Percentiles rank a stretch among this genome's conserved stretches.
Evolutionary conservation across 2,797 vertebrate species (phyloP).

Genomic region (Oreochromis grahami): DNA sequence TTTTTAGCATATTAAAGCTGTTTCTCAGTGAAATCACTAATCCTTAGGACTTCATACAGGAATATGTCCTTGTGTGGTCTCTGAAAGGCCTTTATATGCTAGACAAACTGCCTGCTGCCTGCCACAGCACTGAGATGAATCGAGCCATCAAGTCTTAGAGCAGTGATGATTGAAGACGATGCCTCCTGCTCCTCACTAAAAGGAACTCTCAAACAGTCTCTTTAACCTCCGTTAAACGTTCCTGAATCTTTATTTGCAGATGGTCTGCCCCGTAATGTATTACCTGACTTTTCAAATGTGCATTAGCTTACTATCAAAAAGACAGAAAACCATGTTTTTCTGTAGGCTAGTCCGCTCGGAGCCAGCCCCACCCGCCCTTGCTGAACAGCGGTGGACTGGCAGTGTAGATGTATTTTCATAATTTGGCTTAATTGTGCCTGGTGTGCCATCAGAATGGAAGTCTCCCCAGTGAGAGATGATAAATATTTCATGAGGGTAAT

Average conservation of each 20-base stretch:
- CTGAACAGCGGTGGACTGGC: conserved; percentile 44
- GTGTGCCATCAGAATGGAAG: conserved; percentile 72
- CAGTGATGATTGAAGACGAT: conserved; percentile 53
- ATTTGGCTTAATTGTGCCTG: conserved; percentile 76
- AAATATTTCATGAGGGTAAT: conserved; percentile 75
- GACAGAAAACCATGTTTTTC: conserved; percentile 37
- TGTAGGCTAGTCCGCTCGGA: conserved; percentile 23
- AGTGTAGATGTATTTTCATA: conserved; percentile 73
- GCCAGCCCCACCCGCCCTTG: conserved; percentile 9
- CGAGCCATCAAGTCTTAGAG: conserved; percentile 34
- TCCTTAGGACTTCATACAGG: conserved; percentile 49
- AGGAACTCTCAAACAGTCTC: conserved; percentile 21
- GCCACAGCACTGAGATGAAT: conserved; percentile 45
- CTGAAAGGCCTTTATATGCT: conserved; percentile 51
- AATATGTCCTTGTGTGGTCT: conserved; percentile 60
- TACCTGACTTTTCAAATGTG: conserved; percentile 33
- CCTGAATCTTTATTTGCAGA: conserved; percentile 29
- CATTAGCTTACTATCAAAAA: conserved; percentile 27
- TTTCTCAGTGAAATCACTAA: conserved; percentile 60
- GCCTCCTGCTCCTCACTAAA: background rate
- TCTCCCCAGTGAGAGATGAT: conserved; percentile 65
- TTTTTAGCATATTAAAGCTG: conserved; percentile 68
- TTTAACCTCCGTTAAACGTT: conserved; percentile 22
- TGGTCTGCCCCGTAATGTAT: conserved; percentile 31
- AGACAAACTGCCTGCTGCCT: conserved; percentile 55